Base-by-base conservation (phyloP, 2,113 vertebrate genomes). In the Grantiella picta region DNA sequence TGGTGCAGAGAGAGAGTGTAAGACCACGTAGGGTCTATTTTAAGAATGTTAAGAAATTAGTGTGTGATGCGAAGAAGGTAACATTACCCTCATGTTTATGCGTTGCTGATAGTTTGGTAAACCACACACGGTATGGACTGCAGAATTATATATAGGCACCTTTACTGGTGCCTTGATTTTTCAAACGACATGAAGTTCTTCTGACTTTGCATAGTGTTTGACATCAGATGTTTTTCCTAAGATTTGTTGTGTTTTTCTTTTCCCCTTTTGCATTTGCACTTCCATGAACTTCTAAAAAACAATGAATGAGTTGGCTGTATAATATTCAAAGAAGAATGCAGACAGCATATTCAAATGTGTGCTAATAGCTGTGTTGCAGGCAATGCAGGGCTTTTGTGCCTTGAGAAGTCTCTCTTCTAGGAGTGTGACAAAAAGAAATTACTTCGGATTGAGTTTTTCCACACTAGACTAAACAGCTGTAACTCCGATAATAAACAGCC, bases 201-300 rank as follows among this genome's bases (percentile, higher is more conserved):
- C n/a, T 70, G 38, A 10, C 11, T 84, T 90, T 75, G 12, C 60
- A 68, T 8, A 24, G 8, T 40, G 8, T 28, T 82, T 70, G 27
- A 5, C 0, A 0, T 42, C 65, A 45, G 15, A 29, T n/a, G 25
- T 57, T 88, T 79, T 79, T 13, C 35, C 49, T 42, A 50, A 42
- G 19, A 22, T 45, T 57, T 71, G 1, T 29, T 68, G 4, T 7
- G 1, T 0, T 3, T 36, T 81, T 63, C 1, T 45, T 45, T 65
- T 21, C 0, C 2, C 14, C 10, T 42, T 92, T 80, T 68, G 42
- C 2, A 22, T 57, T 66, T 81, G 27, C 44, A 12, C 11, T 86
- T 96, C 87, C 21, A 68, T n/a, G 14, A 71, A 49, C 36, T 80
- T 73, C 21, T 76, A 3, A 78, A 84, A 80, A 66, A 25, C 19